Evolutionary conservation across 2,888 invertebrate genomes (phyloP).

Genomic region (Lottia gigantea): DNA sequence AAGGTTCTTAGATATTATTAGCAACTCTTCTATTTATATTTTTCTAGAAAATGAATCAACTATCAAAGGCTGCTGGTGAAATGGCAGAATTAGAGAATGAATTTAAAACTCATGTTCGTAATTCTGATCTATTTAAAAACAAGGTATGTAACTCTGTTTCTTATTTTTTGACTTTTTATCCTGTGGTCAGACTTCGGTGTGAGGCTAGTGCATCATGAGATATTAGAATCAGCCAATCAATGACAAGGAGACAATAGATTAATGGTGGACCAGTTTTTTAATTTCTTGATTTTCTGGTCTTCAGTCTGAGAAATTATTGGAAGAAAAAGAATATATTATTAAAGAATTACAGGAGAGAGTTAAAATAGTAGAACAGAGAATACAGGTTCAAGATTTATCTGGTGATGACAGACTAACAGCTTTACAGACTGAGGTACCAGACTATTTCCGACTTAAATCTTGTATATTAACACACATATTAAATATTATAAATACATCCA

Average conservation of each 20-base stretch:
- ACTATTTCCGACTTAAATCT: background rate
- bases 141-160: constrained; percentile 40
- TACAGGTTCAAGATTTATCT: constrained; percentile 53
- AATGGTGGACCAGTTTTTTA: too few species aligned
- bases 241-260: too few species aligned
- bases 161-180: too few species aligned
- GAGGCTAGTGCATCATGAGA: too few species aligned
- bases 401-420: constrained; percentile 60
- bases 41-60: constrained; percentile 43
- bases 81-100: constrained; percentile 53
- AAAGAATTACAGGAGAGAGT: constrained; percentile 77
- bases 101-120: constrained; percentile 77
- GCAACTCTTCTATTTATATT: background rate
- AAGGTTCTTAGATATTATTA: too few species aligned
- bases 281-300: too few species aligned
- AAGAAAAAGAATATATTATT: constrained; percentile 72
- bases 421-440: constrained; percentile 54
- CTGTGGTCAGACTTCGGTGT: too few species aligned
- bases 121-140: constrained; percentile 72
- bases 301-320: constrained; percentile 49
- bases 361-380: constrained; percentile 72
- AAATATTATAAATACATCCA: too few species aligned
- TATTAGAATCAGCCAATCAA: too few species aligned
- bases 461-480: too few species aligned
- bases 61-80: constrained; percentile 38